Evolutionary conservation across 2,888 invertebrate genomes (phyloP), one percentile per base, ranked within the genome.

Genomic region (Trachelus iudaicus): DNA sequence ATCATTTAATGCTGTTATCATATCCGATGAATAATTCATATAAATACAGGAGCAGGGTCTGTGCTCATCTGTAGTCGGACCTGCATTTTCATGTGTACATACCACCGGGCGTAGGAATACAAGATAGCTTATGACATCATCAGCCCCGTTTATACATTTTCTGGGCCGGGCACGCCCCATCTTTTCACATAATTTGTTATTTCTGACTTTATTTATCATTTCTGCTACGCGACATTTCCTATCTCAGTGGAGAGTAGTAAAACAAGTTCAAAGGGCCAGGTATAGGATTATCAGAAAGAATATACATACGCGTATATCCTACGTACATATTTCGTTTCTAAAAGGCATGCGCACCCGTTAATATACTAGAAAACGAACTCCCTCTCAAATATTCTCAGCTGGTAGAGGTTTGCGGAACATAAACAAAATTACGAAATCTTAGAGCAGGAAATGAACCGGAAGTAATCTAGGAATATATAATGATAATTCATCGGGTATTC

Each of bases 101-200:
- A 79, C 81, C 81, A 81, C 78, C 75, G 77, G 87, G 89, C 90
- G 89, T 85, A 90, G 89, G 87, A 87, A 90, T 87, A 89, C 87
- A 87, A 84, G 86, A 83, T 85, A 81, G 77, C 77, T 83, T 86
- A 87, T 90, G 90, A 90, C 90, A 90, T 90, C 90, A 90, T 88
- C 89, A 85, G 85, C 85, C 84, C 85, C 85, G 87, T 88, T 87
- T 86, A 87, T 85, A 85, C 84, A 87, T 87, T 85, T 87, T 87
- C 86, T 82, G 85, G 77, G 84, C 85, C 86, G 89, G 90, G 84
- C 90, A 90, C 90, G 90, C 90, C 90, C 90, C 89, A 86, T 85
- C 85, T 83, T 85, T 82, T 84, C 77, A 74, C 82, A 78, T 76
- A 75, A 79, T 80, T 81, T 78, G 76, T 82, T 82, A 77, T 79